Percentiles rank a stretch among this genome's conserved stretches.
These are phyloP conservation scores for Aricia agestis DNA, from an alignment of 1,140 invertebrate species.

Conservation along the genomic window DNA sequence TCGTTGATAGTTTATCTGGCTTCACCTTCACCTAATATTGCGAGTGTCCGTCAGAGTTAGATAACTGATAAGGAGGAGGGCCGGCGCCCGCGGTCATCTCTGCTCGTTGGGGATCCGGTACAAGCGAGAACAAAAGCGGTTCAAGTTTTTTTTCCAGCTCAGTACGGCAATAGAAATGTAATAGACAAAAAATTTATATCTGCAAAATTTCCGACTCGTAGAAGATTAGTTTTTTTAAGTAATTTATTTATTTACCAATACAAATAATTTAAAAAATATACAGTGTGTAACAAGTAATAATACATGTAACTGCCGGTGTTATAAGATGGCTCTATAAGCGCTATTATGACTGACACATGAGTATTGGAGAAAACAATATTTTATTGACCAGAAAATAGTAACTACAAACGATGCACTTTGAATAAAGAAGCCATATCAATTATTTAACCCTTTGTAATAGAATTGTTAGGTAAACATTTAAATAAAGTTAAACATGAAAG, in stretches of 20 bases:
- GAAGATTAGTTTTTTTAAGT: too few species aligned
- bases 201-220: too few species aligned
- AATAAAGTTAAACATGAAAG: neutral
- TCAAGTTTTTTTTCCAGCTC: neutral
- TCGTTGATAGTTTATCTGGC: too few species aligned
- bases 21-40: neutral
- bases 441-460: neutral
- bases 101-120: slow-evolving; percentile 19
- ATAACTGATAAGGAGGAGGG: slow-evolving; percentile 11
- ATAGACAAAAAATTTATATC: neutral
- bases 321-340: too few species aligned
- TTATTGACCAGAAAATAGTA: too few species aligned
- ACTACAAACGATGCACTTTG: too few species aligned
- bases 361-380: too few species aligned
- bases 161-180: neutral
- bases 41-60: slow-evolving; percentile 13
- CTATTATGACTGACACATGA: too few species aligned
- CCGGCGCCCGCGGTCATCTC: slow-evolving; percentile 18
- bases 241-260: too few species aligned
- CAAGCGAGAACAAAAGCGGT: slow-evolving; percentile 3
- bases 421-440: neutral
- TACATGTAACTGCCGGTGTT: too few species aligned
- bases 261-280: too few species aligned
- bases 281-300: too few species aligned
- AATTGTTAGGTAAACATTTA: neutral